Evolutionary conservation across 2,888 invertebrate genomes (phyloP).

Genomic region (Nephrotoma flavescens): DNA sequence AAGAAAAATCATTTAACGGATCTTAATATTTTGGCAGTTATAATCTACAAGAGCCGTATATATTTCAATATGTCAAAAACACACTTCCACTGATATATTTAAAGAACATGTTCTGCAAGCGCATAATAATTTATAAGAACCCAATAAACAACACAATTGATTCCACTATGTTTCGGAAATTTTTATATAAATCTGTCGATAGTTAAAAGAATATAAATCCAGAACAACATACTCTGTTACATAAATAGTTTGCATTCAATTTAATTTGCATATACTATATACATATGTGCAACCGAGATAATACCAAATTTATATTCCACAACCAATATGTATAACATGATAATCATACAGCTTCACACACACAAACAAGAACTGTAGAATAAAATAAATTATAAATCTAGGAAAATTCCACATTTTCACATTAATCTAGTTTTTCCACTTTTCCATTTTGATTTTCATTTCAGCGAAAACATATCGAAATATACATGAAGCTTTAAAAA

Average conservation of each 20-base stretch:
- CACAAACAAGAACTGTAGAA: background rate
- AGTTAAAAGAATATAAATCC: background rate
- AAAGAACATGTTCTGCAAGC: background rate
- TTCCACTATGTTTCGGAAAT: background rate
- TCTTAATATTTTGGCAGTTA: too few species aligned
- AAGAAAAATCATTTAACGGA: too few species aligned
- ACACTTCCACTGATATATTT: too few species aligned
- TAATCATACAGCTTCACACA: background rate
- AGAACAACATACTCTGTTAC: background rate
- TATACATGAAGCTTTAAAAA: background rate
- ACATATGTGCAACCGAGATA: background rate
- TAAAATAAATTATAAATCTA: background rate
- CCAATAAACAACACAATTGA: background rate
- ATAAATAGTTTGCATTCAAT: background rate
- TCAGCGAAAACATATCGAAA: background rate
- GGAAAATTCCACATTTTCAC: background rate
- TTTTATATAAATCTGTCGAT: background rate
- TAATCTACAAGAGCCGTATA: too few species aligned
- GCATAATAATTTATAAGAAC: background rate
- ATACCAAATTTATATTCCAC: background rate
- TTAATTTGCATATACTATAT: background rate
- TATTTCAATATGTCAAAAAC: too few species aligned
- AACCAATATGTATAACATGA: background rate
- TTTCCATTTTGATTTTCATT: background rate
- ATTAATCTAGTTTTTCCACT: background rate